Evolutionary conservation across 2,888 invertebrate species (phyloP).

Genomic region (Acleris emargana): DNA sequence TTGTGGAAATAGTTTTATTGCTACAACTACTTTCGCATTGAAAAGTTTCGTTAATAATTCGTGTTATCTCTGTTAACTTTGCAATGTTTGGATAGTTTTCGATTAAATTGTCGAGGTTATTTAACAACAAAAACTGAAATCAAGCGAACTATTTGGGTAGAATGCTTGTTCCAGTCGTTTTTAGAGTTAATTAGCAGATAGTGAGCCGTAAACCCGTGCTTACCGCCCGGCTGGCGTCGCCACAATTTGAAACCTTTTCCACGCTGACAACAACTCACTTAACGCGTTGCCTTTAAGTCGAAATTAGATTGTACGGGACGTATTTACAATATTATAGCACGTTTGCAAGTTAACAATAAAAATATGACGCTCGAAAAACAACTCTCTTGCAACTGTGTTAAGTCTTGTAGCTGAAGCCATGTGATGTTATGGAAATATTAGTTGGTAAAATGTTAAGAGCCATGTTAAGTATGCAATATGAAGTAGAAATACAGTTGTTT

Average conservation of each 20-base stretch:
- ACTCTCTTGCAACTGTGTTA: constrained; percentile 24
- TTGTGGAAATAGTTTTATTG: constrained; percentile 14
- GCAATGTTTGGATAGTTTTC: constrained; percentile 12
- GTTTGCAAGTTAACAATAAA: not conserved
- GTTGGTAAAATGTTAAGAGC: constrained; percentile 7
- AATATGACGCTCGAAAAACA: constrained; percentile 26
- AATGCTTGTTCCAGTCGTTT: constrained; percentile 1
- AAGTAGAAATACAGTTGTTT: too few relatives aligned
- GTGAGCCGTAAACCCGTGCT: constrained; percentile 9
- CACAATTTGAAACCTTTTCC: not conserved
- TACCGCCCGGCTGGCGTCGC: not conserved
- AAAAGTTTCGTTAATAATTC: not conserved
- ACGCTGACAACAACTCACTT: not conserved
- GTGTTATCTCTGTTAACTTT: not conserved
- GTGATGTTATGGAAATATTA: not conserved
- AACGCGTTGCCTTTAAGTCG: not conserved
- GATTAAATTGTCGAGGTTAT: constrained; percentile 5
- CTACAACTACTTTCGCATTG: constrained; percentile 5
- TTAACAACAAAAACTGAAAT: constrained; percentile 19
- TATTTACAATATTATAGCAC: not conserved
- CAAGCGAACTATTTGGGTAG: constrained; percentile 4
- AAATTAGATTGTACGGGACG: not conserved
- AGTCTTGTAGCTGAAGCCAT: constrained; percentile 14
- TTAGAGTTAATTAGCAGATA: constrained; percentile 17
- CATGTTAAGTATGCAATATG: not conserved